These are phyloP conservation scores for Caenorhabditis brenneri DNA, from an alignment of 1,140 invertebrate species.

Conservation along the genomic window DNA sequence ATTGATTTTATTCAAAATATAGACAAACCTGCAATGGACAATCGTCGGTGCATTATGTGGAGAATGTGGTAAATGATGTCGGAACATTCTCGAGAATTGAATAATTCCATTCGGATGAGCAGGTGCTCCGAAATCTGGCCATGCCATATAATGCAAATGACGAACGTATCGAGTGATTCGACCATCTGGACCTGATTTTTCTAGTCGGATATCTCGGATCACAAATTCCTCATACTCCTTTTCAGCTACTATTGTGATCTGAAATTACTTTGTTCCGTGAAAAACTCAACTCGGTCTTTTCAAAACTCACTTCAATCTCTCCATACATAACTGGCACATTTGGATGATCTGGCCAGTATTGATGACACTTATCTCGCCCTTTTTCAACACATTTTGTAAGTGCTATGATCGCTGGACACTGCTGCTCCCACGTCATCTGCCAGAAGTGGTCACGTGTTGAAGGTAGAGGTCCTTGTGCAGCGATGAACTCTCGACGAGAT, in stretches of 20 bases:
- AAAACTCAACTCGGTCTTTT: neutral
- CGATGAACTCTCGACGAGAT: constrained; percentile 91
- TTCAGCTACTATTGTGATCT: constrained; percentile 66
- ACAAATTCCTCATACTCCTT: constrained; percentile 63
- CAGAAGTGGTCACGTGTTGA: constrained; percentile 92
- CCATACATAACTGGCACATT: constrained; percentile 87
- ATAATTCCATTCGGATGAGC: constrained; percentile 87
- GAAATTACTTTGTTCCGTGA: no score
- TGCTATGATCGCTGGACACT: constrained; percentile 72
- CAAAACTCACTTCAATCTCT: constrained; percentile 84
- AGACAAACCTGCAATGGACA: constrained; percentile 82
- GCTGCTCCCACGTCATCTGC: constrained; percentile 93
- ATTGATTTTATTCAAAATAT: no score
- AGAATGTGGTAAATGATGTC: constrained; percentile 81
- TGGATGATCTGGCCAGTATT: constrained; percentile 94
- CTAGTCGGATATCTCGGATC: constrained; percentile 65
- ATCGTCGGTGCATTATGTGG: constrained; percentile 85
- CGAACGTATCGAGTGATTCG: constrained; percentile 74
- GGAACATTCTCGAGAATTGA: constrained; percentile 84
- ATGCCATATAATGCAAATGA: constrained; percentile 94
- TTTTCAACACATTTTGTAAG: constrained; percentile 83
- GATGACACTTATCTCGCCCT: constrained; percentile 87
- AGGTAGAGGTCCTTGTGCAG: constrained; percentile 81
- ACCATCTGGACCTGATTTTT: neutral
- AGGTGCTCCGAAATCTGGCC: constrained; percentile 95